phyloP scores from a whole-genome alignment of 2,113 vertebrate species.

The Phainopepla nitens region DNA sequence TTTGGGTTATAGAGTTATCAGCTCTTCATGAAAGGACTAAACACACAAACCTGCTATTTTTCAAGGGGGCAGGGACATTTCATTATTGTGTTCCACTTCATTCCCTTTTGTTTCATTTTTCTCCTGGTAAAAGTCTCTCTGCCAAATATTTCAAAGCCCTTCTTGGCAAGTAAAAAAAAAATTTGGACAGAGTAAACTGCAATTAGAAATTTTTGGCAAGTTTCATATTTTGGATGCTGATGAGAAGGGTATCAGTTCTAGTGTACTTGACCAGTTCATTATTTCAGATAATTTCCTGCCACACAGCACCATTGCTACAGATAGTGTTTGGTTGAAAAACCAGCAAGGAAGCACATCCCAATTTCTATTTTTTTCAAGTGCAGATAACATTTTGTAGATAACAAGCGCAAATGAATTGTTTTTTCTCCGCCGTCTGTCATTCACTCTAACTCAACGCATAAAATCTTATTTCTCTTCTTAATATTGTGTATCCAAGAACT shows the following conservation, averaged over 20 bases:
- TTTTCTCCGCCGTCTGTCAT: not conserved
- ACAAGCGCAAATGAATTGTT: not conserved
- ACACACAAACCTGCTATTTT: not conserved
- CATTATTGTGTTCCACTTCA: constrained; percentile 25
- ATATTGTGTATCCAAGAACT: not conserved
- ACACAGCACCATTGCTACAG: not conserved
- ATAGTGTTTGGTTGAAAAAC: not conserved
- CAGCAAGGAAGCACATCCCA: not conserved
- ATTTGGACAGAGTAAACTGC: constrained; percentile 51
- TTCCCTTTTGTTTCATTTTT: constrained; percentile 63
- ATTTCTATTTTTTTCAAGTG: not conserved
- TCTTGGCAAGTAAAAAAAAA: constrained; percentile 68
- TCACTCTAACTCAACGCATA: constrained; percentile 1
- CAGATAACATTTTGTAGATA: not conserved
- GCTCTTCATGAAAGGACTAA: constrained; percentile 25
- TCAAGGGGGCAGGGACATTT: not conserved
- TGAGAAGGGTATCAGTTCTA: constrained; percentile 58
- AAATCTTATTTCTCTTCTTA: not conserved
- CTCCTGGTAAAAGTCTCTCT: constrained; percentile 30
- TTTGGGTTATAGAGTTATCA: constrained; percentile 35
- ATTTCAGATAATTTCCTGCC: constrained; percentile 17
- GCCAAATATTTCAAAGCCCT: constrained; percentile 68
- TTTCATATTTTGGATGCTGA: constrained; percentile 43
- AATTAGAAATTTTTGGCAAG: constrained; percentile 70
- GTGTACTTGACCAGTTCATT: constrained; percentile 21